These are phyloP conservation scores for Etheostoma cragini DNA, from an alignment of 2,113 vertebrate species.

Conservation along the genomic window DNA sequence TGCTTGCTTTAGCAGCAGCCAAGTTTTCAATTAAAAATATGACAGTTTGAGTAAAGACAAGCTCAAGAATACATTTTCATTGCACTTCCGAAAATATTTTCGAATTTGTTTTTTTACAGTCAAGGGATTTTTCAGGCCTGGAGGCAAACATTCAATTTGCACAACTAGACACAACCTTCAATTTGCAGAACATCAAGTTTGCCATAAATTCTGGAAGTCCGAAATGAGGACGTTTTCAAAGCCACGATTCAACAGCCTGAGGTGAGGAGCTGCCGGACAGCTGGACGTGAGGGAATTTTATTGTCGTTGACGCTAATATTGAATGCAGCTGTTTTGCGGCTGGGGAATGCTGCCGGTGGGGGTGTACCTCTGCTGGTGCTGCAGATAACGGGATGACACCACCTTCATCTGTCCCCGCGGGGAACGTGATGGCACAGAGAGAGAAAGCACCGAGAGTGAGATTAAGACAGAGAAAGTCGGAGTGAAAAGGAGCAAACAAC, in stretches of 20 bases:
- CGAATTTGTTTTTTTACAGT: constrained; percentile 4
- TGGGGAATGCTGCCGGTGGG: not conserved
- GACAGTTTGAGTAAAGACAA: constrained; percentile 35
- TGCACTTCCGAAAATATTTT: constrained; percentile 29
- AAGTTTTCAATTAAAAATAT: constrained; percentile 61
- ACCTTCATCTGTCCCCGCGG: constrained; percentile 66
- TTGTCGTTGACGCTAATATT: constrained; percentile 25
- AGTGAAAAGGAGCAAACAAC: constrained; percentile 57
- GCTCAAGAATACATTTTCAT: constrained; percentile 46
- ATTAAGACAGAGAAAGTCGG: constrained; percentile 49
- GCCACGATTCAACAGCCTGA: constrained; percentile 1
- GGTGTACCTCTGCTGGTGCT: constrained; percentile 47
- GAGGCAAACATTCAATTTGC: constrained; percentile 38
- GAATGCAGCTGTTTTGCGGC: constrained; percentile 31
- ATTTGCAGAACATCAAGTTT: constrained; percentile 18
- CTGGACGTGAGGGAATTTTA: constrained; percentile 34
- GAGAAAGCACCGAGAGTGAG: constrained; percentile 9
- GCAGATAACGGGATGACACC: constrained; percentile 65
- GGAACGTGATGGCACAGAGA: constrained; percentile 30
- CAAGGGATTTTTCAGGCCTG: constrained; percentile 28
- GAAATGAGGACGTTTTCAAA: constrained; percentile 5
- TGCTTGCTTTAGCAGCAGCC: constrained; percentile 34
- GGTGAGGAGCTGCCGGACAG: constrained; percentile 23
- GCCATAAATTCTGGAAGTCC: not conserved
- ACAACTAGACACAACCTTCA: constrained; percentile 13